Conservation (phyloP, 2,797 vertebrate genomes). For the Graptemys geographica region DNA sequence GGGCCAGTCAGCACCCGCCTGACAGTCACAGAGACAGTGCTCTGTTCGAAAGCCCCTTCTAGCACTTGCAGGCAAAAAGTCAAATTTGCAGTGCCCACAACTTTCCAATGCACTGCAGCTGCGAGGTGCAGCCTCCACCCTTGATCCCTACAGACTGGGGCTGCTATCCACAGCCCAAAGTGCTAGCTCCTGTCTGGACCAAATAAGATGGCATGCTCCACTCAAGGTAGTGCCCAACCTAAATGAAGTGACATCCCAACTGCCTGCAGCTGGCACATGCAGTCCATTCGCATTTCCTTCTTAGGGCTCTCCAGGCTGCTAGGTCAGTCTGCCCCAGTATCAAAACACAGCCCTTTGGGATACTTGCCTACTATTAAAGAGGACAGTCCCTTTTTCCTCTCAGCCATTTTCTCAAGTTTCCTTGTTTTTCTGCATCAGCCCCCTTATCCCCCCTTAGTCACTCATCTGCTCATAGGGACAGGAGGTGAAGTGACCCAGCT, state of each 20-base stretch:
- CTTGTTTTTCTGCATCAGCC: too few relatives aligned
- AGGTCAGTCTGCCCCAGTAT: background rate
- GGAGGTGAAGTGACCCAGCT: background rate
- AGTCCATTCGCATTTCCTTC: background rate
- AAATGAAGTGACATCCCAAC: background rate
- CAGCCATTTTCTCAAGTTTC: too few relatives aligned
- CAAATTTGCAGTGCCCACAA: background rate
- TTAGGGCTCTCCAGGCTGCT: background rate
- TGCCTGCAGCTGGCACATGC: background rate
- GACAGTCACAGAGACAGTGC: background rate
- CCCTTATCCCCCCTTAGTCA: background rate
- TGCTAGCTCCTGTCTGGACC: background rate
- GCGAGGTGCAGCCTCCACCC: background rate
- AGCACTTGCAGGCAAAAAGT: background rate
- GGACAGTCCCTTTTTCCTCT: too few relatives aligned
- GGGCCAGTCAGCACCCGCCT: conserved; percentile 43
- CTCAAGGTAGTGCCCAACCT: background rate
- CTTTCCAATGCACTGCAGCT: background rate
- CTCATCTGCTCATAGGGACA: background rate
- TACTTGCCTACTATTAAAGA: background rate
- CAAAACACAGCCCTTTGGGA: background rate
- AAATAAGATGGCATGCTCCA: background rate
- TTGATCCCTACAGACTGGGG: accelerated
- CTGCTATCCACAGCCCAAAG: background rate
- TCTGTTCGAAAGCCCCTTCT: conserved; percentile 37